A percentile compares a stretch with the other conserved stretches of the same genome.
Conservation (phyloP, 1,140 invertebrate genomes). For the Drosophila nasuta region DNA sequence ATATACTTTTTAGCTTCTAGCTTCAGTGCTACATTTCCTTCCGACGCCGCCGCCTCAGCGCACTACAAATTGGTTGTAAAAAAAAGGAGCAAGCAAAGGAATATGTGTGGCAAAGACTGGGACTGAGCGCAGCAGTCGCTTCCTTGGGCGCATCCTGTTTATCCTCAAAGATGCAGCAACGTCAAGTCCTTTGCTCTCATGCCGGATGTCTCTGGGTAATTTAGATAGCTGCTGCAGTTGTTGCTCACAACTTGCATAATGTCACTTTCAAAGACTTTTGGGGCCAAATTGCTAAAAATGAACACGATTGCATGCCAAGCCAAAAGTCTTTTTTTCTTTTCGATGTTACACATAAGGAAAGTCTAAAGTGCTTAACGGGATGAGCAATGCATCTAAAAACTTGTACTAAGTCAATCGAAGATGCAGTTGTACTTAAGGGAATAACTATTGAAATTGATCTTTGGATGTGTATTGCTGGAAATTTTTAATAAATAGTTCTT, state of each 20-base stretch:
- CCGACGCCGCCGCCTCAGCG: slow-evolving; percentile 42
- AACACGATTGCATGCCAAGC: slow-evolving; percentile 24
- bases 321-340: slow-evolving; percentile 13
- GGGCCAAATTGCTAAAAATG: slow-evolving; percentile 44
- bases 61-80: slow-evolving; percentile 61
- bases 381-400: not conserved
- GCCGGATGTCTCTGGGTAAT: slow-evolving; percentile 83
- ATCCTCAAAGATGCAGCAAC: slow-evolving; percentile 54
- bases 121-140: slow-evolving; percentile 30
- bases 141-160: slow-evolving; percentile 69
- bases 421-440: no score
- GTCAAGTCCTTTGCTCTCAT: slow-evolving; percentile 45
- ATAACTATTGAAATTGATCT: no score
- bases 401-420: no score
- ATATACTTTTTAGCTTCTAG: not conserved
- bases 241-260: slow-evolving; percentile 74
- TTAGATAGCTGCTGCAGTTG: slow-evolving; percentile 78
- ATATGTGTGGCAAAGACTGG: slow-evolving; percentile 26
- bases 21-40: slow-evolving; percentile 64
- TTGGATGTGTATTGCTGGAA: no score
- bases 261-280: slow-evolving; percentile 69
- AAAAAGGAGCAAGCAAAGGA: slow-evolving; percentile 15
- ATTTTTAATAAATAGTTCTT: no score
- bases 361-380: not conserved
- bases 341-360: slow-evolving; percentile 22